These are phyloP conservation scores for Coremacera marginata DNA, from an alignment of 2,888 invertebrate genomes.

Conservation along the genomic window DNA sequence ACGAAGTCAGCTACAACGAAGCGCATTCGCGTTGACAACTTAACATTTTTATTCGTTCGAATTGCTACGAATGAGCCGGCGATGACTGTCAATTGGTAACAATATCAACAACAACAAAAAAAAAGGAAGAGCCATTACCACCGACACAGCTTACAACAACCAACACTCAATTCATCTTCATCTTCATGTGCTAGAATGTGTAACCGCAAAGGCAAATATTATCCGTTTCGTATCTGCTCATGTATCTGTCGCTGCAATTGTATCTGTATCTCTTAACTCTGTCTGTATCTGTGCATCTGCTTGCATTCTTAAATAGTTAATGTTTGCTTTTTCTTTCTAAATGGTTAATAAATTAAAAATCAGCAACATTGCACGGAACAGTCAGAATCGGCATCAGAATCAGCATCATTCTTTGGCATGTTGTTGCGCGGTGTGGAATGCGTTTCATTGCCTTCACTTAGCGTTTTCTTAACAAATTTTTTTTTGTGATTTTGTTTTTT, in stretches of 20 bases:
- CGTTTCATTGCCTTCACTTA: background rate
- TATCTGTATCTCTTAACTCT: background rate
- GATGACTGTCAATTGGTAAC: background rate
- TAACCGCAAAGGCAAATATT: background rate
- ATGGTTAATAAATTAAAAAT: conserved; percentile 30
- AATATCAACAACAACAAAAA: background rate
- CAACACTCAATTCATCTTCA: conserved; percentile 26
- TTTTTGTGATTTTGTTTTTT: conserved; percentile 17
- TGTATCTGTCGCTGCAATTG: background rate
- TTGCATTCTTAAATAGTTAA: conserved; percentile 19
- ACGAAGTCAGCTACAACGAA: conserved; percentile 19
- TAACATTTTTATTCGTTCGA: conserved; percentile 18
- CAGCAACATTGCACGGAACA: background rate
- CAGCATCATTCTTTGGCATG: conserved; percentile 3
- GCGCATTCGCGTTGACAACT: conserved; percentile 36
- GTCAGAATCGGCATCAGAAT: background rate
- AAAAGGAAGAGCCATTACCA: background rate
- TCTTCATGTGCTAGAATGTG: background rate
- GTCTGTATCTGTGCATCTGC: background rate
- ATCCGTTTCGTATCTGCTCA: background rate
- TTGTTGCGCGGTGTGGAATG: conserved; percentile 3
- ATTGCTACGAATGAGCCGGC: background rate
- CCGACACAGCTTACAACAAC: conserved; percentile 5
- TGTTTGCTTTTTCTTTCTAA: conserved; percentile 28
- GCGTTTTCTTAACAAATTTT: background rate